These are phyloP conservation scores for Anoplophora glabripennis DNA, from an alignment of 1,140 invertebrate species.

Conservation along the genomic window DNA sequence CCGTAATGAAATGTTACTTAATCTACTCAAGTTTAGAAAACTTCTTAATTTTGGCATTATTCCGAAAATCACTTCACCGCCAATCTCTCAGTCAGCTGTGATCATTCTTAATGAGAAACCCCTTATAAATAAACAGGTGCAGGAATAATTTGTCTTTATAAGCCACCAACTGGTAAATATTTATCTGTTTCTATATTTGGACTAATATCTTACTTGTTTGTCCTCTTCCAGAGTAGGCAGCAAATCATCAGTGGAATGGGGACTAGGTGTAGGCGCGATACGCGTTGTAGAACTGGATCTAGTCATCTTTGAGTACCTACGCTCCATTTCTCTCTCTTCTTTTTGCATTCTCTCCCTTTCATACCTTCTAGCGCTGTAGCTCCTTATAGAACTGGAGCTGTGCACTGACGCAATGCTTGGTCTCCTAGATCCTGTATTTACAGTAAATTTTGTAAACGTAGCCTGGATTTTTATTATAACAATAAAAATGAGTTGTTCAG, in stretches of 20 bases:
- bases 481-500: background rate
- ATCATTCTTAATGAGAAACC: too few relatives aligned
- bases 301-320: constrained; percentile 63
- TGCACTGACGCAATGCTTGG: constrained; percentile 77
- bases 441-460: constrained; percentile 24
- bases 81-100: too few relatives aligned
- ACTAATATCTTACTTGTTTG: constrained; percentile 57
- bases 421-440: constrained; percentile 68
- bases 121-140: too few relatives aligned
- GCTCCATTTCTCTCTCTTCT: constrained; percentile 70
- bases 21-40: too few relatives aligned
- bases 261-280: constrained; percentile 66
- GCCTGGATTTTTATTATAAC: background rate
- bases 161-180: too few relatives aligned
- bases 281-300: constrained; percentile 42
- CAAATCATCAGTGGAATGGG: constrained; percentile 73
- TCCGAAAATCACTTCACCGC: too few relatives aligned
- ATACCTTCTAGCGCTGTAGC: constrained; percentile 72
- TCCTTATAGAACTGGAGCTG: constrained; percentile 74
- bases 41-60: too few relatives aligned
- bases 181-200: too few relatives aligned
- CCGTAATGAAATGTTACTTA: too few relatives aligned
- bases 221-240: constrained; percentile 71
- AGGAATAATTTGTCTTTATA: too few relatives aligned
- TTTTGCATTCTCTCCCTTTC: constrained; percentile 75